Evolutionary conservation across 2,888 invertebrate species (phyloP), one percentile per base, ranked within the genome.

Genomic region (Smittia aterrima): DNA sequence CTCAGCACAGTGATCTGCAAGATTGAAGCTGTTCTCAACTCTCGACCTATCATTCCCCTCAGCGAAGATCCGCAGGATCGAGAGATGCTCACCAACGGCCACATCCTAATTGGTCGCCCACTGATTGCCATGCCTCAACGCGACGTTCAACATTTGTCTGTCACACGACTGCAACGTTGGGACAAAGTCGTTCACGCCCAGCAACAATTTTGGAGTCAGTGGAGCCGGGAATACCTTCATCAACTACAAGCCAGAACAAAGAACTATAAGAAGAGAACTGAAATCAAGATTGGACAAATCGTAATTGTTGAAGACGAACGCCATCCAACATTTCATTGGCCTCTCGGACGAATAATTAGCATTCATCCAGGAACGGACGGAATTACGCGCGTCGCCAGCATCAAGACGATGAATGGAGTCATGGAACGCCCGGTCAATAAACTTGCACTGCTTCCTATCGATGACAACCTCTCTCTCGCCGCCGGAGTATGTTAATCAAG

Each of bases 21-120:
- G 76, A 78, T 80, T 27, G 80, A 80, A 75, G 77, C 78, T 0
- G 76, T 78, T n/a, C 68, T 80, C 0, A 80, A 81, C 67, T 80
- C 79, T 1, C 74, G 80, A 9, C 79, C 80, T 13, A 32, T 80
- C 2, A 77, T 76, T 66, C 67, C 75, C 0, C 75, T 77, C 9
- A 76, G 77, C 68, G 75, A 77, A 40, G 77, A 77, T 67, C 76
- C 77, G 1, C 75, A 77, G 32, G 77, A 77, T 16, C 22, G 47
- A 0, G 76, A 77, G 47, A 75, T 76, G 6, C 22, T 79, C 1
- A 78, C 77, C 0, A 77, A 77, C 18, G 75, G 72, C 0, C 77
- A 78, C 64, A 78, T 78, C 53, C 66, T 76, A 4, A 75, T 76
- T 11, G 76, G 76, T 40, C 22, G 41, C 3, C 38, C 76, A 1